phyloP scores from a whole-genome alignment of 2,797 vertebrate genomes.

The Gymnocypris eckloni region DNA sequence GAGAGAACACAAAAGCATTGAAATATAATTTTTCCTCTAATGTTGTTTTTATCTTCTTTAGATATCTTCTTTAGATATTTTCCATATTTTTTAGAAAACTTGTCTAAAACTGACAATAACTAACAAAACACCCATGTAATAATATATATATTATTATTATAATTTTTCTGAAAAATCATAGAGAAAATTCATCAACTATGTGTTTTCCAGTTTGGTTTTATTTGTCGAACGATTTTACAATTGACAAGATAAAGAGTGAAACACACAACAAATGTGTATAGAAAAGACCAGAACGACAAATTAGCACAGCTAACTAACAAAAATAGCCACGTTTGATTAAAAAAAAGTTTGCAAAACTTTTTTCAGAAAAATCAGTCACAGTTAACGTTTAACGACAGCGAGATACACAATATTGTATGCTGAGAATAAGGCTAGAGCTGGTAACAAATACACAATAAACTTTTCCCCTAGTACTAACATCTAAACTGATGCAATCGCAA shows the following conservation, averaged over 20 bases:
- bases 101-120: background rate
- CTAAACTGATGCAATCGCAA: conserved; percentile 3
- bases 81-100: background rate
- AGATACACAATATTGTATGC: conserved; percentile 2
- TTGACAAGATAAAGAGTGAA: conserved; percentile 13
- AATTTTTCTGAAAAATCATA: too few species aligned
- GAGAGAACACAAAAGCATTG: background rate
- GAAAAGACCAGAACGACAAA: conserved; percentile 16
- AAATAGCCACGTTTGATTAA: background rate
- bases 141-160: too few species aligned
- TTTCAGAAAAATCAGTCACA: background rate
- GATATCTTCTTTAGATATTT: background rate
- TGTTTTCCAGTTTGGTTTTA: conserved; percentile 14
- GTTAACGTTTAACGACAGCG: conserved; percentile 8
- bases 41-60: background rate
- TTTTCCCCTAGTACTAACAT: conserved; percentile 1
- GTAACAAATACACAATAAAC: conserved; percentile 3
- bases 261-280: conserved; percentile 17
- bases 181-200: background rate
- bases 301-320: conserved; percentile 11
- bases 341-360: background rate
- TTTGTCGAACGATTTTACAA: conserved; percentile 26
- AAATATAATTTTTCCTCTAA: background rate
- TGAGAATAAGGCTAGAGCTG: conserved; percentile 22
- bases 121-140: background rate